A percentile compares a stretch with the other conserved stretches of the same genome.
Evolutionary conservation across 2,888 invertebrate genomes (phyloP).

Genomic region (Ectemnius continuus): DNA sequence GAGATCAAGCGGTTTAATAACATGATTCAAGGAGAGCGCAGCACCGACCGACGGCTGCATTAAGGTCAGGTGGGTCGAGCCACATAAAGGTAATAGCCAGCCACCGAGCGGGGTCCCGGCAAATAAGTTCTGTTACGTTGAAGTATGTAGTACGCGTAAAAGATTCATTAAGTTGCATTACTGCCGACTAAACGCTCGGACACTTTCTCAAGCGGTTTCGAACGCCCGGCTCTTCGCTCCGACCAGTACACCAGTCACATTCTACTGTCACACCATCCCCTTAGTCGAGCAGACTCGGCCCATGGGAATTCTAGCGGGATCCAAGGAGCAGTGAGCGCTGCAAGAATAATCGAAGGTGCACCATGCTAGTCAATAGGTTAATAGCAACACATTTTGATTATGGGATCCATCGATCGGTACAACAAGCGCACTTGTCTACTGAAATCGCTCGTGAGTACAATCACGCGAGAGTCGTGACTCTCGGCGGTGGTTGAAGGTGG

Average conservation of each 20-base stretch:
- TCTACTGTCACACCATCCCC: neutral
- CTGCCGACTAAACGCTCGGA: constrained; percentile 1
- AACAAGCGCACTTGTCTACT: no score
- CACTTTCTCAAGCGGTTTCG: constrained; percentile 1
- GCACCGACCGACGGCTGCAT: constrained; percentile 50
- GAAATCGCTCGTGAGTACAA: no score
- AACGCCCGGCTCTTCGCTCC: neutral
- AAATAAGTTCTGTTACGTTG: constrained; percentile 48
- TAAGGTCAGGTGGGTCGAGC: constrained; percentile 62
- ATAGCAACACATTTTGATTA: no score
- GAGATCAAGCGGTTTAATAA: constrained; percentile 60
- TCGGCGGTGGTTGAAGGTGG: no score
- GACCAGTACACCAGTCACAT: no score
- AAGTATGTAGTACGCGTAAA: constrained; percentile 48
- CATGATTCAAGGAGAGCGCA: constrained; percentile 53
- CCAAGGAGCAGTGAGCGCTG: neutral
- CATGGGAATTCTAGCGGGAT: neutral
- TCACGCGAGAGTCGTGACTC: no score
- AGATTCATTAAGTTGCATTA: constrained; percentile 37
- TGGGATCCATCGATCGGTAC: no score
- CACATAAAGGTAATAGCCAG: constrained; percentile 67
- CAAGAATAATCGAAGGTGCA: no score
- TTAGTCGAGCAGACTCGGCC: neutral
- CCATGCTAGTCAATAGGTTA: no score
- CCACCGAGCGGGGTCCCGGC: constrained; percentile 53